Conservation (phyloP, 2,113 vertebrate species). For the Phalacrocorax aristotelis region DNA sequence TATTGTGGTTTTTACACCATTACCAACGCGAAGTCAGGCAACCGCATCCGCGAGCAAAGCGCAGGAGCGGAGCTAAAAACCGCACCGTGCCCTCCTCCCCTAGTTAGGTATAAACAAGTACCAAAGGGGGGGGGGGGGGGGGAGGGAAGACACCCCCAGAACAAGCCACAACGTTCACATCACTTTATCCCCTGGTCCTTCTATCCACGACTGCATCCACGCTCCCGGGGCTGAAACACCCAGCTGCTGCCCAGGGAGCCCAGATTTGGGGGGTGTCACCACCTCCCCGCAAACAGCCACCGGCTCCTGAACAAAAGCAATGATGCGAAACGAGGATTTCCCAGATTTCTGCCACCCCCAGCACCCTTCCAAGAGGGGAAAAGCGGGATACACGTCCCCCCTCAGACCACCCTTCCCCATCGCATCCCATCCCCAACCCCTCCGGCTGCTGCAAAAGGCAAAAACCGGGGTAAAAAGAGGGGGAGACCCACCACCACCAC, state of each 20-base stretch:
- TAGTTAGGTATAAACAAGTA: accelerated
- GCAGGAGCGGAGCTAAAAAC: accelerated
- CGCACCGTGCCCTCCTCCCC: neutral
- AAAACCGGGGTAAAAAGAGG: too few species aligned
- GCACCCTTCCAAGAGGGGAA: too few species aligned
- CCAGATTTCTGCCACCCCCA: too few species aligned
- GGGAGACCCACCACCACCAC: neutral
- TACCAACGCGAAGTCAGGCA: neutral
- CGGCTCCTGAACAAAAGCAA: neutral
- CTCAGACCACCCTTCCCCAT: neutral
- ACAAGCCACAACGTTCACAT: accelerated
- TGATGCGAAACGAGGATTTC: accelerated
- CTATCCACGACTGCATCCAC: too few species aligned
- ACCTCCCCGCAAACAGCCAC: neutral
- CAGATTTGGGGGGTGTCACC: neutral
- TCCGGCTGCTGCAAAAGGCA: neutral
- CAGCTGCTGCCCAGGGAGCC: neutral
- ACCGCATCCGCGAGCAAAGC: neutral
- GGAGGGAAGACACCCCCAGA: neutral
- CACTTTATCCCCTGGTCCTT: accelerated
- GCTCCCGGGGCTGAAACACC: neutral
- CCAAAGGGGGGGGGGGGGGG: accelerated
- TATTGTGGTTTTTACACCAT: neutral
- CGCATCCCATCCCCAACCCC: neutral
- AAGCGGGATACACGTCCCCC: neutral